Conservation (phyloP, 1,140 invertebrate species). For the Prorops nasuta region DNA sequence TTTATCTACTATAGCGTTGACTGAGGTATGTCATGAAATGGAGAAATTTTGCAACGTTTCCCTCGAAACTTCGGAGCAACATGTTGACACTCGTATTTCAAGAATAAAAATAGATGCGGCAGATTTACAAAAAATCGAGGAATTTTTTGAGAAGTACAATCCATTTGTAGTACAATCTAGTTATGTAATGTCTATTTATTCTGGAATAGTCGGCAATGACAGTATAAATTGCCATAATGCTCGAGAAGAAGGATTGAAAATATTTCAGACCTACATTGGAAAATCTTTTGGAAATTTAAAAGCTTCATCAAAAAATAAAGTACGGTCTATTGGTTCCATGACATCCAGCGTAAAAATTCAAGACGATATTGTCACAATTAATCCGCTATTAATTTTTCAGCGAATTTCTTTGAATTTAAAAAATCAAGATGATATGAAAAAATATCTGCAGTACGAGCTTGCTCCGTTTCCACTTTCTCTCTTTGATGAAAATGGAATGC, state of each 20-base stretch:
- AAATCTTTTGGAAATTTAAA: neutral
- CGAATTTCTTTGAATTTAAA: neutral
- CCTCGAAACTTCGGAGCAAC: slow-evolving; percentile 26
- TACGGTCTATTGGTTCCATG: neutral
- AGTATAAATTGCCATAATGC: neutral
- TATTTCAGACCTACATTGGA: neutral
- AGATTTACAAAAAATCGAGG: slow-evolving; percentile 21
- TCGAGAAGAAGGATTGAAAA: neutral
- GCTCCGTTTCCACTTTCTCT: slow-evolving; percentile 23
- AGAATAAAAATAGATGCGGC: slow-evolving; percentile 24
- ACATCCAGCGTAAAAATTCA: neutral
- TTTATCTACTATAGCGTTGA: neutral
- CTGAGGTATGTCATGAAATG: slow-evolving; percentile 16
- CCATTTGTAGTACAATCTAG: slow-evolving; percentile 18
- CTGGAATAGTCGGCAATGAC: neutral
- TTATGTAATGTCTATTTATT: neutral
- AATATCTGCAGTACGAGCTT: slow-evolving; percentile 11
- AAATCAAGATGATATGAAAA: neutral
- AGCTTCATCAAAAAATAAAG: neutral
- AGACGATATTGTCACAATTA: neutral
- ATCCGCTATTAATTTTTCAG: neutral
- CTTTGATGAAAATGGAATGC: slow-evolving; percentile 21
- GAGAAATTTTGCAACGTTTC: slow-evolving; percentile 24
- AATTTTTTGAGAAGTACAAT: slow-evolving; percentile 23
- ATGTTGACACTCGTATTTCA: slow-evolving; percentile 23